Conservation (phyloP, 37 sponge, comb jelly and placozoan genomes). For the Ephydatia muelleri region DNA sequence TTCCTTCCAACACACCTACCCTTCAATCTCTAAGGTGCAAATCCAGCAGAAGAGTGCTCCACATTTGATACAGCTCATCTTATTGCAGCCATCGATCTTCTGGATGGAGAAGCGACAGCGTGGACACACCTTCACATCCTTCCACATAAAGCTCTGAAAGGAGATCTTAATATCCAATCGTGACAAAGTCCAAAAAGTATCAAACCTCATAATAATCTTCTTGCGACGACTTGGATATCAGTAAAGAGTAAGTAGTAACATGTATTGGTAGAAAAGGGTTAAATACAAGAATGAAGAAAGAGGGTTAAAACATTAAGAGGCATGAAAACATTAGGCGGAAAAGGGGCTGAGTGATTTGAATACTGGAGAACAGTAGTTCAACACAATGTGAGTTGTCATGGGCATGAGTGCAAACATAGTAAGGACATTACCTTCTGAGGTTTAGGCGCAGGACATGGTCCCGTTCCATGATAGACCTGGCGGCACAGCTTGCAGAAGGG, state of each 20-base stretch:
- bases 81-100: conserved; percentile 80
- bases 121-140: conserved; percentile 56
- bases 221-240: too few relatives aligned
- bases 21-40: conserved; percentile 39
- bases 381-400: too few relatives aligned
- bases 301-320: too few relatives aligned
- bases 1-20: conserved; percentile 38
- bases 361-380: too few relatives aligned
- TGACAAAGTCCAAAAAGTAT: not conserved
- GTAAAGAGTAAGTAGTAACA: too few relatives aligned
- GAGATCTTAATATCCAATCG: not conserved
- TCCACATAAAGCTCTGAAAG: conserved; percentile 42
- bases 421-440: not conserved
- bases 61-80: conserved; percentile 62
- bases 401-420: too few relatives aligned
- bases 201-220: not conserved
- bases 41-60: conserved; percentile 68
- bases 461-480: conserved; percentile 66
- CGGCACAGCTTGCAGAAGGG: conserved; percentile 74
- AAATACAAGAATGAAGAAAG: too few relatives aligned
- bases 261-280: too few relatives aligned
- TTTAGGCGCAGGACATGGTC: conserved; percentile 36
- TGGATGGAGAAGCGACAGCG: conserved; percentile 42
- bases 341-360: too few relatives aligned
- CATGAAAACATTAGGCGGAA: too few relatives aligned